phyloP scores from a whole-genome alignment of 2,113 vertebrate species.

The Proterorhinus semilunaris region DNA sequence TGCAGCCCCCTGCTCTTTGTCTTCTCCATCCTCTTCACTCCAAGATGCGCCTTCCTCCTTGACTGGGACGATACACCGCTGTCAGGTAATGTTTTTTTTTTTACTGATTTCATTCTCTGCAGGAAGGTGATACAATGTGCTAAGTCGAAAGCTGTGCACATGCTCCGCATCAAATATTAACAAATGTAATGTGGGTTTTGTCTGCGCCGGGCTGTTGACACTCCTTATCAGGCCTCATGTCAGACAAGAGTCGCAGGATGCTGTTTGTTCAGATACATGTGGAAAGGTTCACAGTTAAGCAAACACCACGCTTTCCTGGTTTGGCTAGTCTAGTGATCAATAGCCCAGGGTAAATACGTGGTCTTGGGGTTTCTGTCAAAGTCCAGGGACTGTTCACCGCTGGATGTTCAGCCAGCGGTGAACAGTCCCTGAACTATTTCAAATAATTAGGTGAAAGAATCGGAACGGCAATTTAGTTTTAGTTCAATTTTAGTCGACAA shows the following conservation, averaged over 20 bases:
- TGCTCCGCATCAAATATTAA: constrained; percentile 58
- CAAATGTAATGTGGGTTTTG: constrained; percentile 37
- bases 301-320: constrained; percentile 59
- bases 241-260: constrained; percentile 68
- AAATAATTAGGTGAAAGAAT: constrained; percentile 63
- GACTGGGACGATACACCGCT: constrained; percentile 36
- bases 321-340: constrained; percentile 57
- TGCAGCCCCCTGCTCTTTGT: constrained; percentile 48
- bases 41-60: constrained; percentile 39
- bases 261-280: constrained; percentile 60
- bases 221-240: constrained; percentile 61
- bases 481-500: too few relatives aligned
- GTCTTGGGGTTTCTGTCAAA: constrained; percentile 53
- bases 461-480: not conserved
- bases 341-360: constrained; percentile 57
- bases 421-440: constrained; percentile 42
- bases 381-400: constrained; percentile 64
- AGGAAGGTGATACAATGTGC: not conserved
- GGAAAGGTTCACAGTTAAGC: constrained; percentile 62
- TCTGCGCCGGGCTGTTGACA: constrained; percentile 45
- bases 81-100: constrained; percentile 49
- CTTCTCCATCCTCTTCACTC: constrained; percentile 39
- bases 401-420: constrained; percentile 57
- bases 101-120: not conserved
- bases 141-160: constrained; percentile 16